A percentile compares a stretch with the other conserved stretches of the same genome.
These are phyloP conservation scores for Phaonia tiefii DNA, from an alignment of 2,888 invertebrate genomes.

Conservation along the genomic window DNA sequence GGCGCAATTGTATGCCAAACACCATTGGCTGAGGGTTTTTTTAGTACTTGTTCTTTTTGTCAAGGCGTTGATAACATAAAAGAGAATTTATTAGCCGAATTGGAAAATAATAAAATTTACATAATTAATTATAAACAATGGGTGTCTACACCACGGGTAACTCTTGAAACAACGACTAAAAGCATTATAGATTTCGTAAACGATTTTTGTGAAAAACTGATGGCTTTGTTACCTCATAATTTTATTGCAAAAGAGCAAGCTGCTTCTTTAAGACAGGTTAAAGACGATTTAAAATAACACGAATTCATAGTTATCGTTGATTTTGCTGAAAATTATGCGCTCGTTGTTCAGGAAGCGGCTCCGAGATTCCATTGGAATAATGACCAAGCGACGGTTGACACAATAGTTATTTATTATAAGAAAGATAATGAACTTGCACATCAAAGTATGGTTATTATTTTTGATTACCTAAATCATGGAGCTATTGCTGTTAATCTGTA, in stretches of 20 bases:
- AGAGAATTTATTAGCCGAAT: neutral
- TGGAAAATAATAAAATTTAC: neutral
- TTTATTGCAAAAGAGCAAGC: slow-evolving; percentile 18
- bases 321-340: slow-evolving; percentile 48
- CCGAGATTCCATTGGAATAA: slow-evolving; percentile 34
- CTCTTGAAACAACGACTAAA: neutral
- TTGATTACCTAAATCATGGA: too few species aligned
- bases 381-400: slow-evolving; percentile 19
- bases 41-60: neutral
- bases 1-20: neutral
- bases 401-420: slow-evolving; percentile 16
- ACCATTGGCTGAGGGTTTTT: neutral
- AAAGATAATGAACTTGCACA: slow-evolving; percentile 2
- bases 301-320: slow-evolving; percentile 26
- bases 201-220: too few species aligned
- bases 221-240: slow-evolving; percentile 1
- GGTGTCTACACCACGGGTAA: neutral
- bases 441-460: neutral
- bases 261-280: slow-evolving; percentile 23
- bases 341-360: slow-evolving; percentile 32
- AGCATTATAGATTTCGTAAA: neutral
- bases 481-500: slow-evolving; percentile 20
- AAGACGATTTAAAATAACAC: slow-evolving; percentile 26
- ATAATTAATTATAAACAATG: neutral
- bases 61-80: neutral